phyloP scores from a whole-genome alignment of 1,140 invertebrate species.

The Aporrectodea caliginosa region DNA sequence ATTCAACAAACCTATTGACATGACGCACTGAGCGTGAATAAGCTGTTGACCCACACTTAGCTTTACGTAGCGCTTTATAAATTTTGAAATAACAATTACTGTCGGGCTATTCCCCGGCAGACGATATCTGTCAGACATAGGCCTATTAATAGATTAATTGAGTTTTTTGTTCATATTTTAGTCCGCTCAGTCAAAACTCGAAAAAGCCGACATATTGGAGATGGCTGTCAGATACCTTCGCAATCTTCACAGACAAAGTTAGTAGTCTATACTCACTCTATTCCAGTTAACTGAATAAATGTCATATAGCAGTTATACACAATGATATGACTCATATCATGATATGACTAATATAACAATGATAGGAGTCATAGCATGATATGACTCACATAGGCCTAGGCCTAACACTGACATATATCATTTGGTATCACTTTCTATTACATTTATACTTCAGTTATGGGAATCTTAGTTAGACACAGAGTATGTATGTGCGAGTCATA shows the following conservation, averaged over 20 bases:
- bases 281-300: neutral
- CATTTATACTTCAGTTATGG: too few species aligned
- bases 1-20: neutral
- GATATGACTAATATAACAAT: neutral
- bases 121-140: neutral
- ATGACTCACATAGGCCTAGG: neutral
- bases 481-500: too few species aligned
- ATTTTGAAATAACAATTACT: neutral
- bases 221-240: slow-evolving; percentile 87
- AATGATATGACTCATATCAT: neutral
- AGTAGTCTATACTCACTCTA: neutral
- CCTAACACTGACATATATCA: neutral
- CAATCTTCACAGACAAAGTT: slow-evolving; percentile 37
- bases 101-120: too few species aligned
- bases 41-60: neutral
- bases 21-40: neutral
- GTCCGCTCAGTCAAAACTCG: slow-evolving; percentile 69
- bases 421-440: neutral
- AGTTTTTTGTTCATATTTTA: neutral
- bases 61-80: neutral
- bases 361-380: neutral
- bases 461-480: too few species aligned
- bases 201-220: slow-evolving; percentile 94
- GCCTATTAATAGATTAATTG: neutral
- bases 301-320: neutral